Evolutionary conservation across 2,113 vertebrate genomes (phyloP).

Genomic region (Saccopteryx leptura): DNA sequence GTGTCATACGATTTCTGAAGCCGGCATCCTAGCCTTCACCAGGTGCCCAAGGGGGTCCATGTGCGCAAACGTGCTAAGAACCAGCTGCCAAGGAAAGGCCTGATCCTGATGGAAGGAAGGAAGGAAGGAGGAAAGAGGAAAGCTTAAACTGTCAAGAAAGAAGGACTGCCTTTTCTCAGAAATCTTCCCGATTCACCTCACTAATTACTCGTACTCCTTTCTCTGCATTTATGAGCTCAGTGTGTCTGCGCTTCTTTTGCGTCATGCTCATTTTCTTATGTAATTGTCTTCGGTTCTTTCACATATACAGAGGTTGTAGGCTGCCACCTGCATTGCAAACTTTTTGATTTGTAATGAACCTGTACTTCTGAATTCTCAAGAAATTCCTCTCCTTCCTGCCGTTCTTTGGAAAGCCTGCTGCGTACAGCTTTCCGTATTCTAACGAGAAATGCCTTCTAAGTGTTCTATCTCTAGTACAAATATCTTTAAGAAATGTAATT

Average conservation of each 20-base stretch:
- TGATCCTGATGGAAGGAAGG: not conserved
- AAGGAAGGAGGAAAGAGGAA: not conserved
- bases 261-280: not conserved
- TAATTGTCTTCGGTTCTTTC: not conserved
- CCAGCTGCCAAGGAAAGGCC: not conserved
- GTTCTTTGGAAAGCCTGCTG: conserved; percentile 5
- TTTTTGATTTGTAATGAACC: not conserved
- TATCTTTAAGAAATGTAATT: conserved; percentile 30
- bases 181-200: not conserved
- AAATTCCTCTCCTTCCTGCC: not conserved
- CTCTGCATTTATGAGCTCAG: not conserved
- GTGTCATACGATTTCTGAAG: not conserved
- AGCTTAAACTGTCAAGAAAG: not conserved
- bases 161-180: not conserved
- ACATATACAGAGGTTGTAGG: not conserved
- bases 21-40: not conserved
- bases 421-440: conserved; percentile 14
- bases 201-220: not conserved
- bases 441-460: conserved; percentile 33
- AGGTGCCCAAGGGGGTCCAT: not conserved
- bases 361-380: not conserved
- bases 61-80: not conserved
- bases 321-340: not conserved
- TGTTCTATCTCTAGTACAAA: not conserved
- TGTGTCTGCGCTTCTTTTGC: not conserved